A percentile compares a stretch with the other conserved stretches of the same genome.
Evolutionary conservation across 2,797 vertebrate species (phyloP).

Genomic region (Choloepus didactylus): DNA sequence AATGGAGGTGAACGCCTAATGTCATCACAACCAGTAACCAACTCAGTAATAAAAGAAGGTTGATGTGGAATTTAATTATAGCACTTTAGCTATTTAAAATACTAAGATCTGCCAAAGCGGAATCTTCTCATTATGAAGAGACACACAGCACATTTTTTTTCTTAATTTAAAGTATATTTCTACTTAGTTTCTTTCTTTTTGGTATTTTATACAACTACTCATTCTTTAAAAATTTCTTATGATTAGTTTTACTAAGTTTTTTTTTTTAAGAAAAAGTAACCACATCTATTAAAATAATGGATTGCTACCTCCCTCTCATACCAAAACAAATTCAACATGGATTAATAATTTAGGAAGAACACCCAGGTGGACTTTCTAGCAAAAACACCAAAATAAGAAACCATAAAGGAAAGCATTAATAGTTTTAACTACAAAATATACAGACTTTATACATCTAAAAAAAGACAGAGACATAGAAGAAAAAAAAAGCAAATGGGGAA

Average conservation of each 20-base stretch:
- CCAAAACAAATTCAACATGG: neutral
- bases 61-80: neutral
- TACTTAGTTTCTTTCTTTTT: neutral
- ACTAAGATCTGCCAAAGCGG: neutral
- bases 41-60: neutral
- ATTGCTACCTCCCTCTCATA: neutral
- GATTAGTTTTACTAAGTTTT: constrained; percentile 35
- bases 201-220: neutral
- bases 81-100: neutral
- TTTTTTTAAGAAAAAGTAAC: constrained; percentile 16
- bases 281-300: constrained; percentile 5
- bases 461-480: neutral
- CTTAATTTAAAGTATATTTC: neutral
- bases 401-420: constrained; percentile 21
- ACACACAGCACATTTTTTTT: neutral
- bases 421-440: constrained; percentile 12
- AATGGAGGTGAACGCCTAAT: neutral
- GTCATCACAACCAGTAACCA: neutral
- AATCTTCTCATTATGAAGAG: neutral
- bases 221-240: constrained; percentile 26
- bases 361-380: neutral
- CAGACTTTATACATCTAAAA: neutral
- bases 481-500: constrained; percentile 27
- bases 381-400: constrained; percentile 4
- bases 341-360: constrained; percentile 18